Evolutionary conservation across 2,888 invertebrate genomes (phyloP), one percentile per base, ranked within the genome.

Genomic region (Cetonia aurata): DNA sequence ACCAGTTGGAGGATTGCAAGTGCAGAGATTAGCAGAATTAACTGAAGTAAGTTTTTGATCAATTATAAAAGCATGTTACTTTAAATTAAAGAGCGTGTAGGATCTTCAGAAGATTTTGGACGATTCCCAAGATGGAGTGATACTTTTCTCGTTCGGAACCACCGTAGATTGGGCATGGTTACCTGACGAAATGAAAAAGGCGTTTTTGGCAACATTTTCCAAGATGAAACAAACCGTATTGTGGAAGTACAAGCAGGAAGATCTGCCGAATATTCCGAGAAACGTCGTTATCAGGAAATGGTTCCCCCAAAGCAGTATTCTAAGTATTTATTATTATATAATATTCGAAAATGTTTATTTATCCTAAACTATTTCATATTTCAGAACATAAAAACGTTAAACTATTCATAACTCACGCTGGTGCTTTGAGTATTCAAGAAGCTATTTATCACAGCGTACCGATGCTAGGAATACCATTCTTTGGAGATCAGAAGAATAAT

Each of bases 231-330:
- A 83, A 72, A 77, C 76, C 8, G 80, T 84, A 6, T 42, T 85
- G 8, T 83, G 82, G 82, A 83, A 82, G 75, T 81, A 78, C 75
- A 80, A 80, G 70, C 62, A 4, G 9, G 74, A 75, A 0, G 81
- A 80, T 19, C 67, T 81, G 67, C 52, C 73, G 4, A 77, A 78
- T 62, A 50, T 82, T 15, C 81, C 84, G 0, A 68, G 74, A 37
- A 84, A 85, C 73, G 81, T 85, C 0, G 77, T 79, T 60, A 60
- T 82, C 3, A 71, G 71, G 13, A 79, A 81, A 66, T 85, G 83
- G 84, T 74, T 82, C 12, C 83, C 84, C 0, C 85, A 85, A 73
- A 80, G 79, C 65, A 83, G 83, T 72, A 77, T 85, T 55, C 73
- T 85, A 48, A 83, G 73, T 15, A 62, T 46, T 31, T 17, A 9